A percentile compares a stretch with the other conserved stretches of the same genome.
phyloP scores from a whole-genome alignment of 53 echinoderm and acorn worm genomes.

The Holothuria leucospilota region DNA sequence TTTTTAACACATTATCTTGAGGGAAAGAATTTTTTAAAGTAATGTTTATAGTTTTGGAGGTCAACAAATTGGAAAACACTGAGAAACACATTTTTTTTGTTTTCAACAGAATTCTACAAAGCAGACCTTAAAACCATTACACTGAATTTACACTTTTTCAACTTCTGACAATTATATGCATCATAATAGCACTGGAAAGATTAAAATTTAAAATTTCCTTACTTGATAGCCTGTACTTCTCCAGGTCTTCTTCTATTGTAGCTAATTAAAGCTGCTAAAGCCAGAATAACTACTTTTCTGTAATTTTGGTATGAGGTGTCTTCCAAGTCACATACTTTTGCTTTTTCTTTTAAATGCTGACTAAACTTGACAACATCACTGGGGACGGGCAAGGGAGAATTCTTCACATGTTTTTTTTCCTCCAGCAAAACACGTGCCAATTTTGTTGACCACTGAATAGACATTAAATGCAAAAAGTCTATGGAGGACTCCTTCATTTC shows the following conservation, averaged over 20 bases:
- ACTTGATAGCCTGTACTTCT: conserved; percentile 66
- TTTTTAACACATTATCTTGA: no score
- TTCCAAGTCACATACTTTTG: conserved; percentile 32
- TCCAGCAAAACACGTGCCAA: conserved; percentile 53
- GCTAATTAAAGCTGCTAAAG: conserved; percentile 56
- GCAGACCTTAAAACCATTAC: no score
- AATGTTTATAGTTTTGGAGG: no score
- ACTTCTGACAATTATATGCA: no score
- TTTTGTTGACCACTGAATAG: conserved; percentile 64
- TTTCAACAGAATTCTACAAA: no score
- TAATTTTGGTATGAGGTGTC: conserved; percentile 52
- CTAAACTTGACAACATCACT: conserved; percentile 50
- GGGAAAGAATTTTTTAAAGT: no score
- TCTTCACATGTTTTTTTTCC: conserved; percentile 37
- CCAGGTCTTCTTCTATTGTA: conserved; percentile 63
- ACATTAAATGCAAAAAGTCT: conserved; percentile 56
- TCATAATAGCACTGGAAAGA: no score
- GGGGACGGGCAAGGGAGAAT: conserved; percentile 51
- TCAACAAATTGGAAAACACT: no score
- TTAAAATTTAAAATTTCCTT: conserved; percentile 15
- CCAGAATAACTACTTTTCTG: conserved; percentile 53
- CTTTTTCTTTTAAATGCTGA: conserved; percentile 38
- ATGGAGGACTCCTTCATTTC: conserved; percentile 39
- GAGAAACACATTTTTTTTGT: no score
- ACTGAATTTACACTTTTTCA: no score